phyloP scores from a whole-genome alignment of 2,113 vertebrate genomes.

The Chrysochloris asiatica region DNA sequence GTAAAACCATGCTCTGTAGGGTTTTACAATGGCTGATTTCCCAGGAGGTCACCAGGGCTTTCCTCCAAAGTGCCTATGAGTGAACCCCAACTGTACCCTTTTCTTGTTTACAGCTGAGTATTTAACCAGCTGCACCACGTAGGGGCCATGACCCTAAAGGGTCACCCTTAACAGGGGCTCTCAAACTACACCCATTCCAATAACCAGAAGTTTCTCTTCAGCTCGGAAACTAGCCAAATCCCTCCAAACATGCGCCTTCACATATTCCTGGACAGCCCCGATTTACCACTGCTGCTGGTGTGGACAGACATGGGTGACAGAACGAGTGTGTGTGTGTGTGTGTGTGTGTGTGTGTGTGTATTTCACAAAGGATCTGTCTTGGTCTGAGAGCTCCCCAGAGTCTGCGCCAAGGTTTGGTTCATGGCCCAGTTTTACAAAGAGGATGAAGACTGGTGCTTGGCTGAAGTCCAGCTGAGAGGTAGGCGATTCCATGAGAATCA shows the following conservation, averaged over 20 bases:
- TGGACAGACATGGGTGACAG: no score
- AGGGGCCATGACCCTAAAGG: neutral
- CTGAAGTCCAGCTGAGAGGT: conserved; percentile 10
- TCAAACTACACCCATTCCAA: neutral
- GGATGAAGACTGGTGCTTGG: neutral
- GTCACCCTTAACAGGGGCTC: neutral
- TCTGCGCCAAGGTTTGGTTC: neutral
- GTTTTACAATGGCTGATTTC: neutral
- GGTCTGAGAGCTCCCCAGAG: neutral
- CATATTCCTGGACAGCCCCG: neutral
- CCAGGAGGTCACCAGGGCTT: neutral
- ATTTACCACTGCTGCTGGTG: neutral
- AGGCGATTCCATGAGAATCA: neutral
- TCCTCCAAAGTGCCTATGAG: neutral
- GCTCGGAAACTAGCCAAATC: conserved; percentile 3
- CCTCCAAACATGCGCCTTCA: neutral
- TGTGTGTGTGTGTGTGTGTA: neutral
- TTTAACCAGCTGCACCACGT: neutral
- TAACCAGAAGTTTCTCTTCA: neutral
- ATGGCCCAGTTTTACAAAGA: neutral
- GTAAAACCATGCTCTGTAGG: neutral
- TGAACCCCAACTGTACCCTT: neutral
- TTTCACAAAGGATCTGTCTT: neutral
- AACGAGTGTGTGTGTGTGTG: neutral
- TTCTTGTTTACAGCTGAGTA: neutral